Conservation (phyloP, 2,797 vertebrate genomes). For the Margarornis squamiger region DNA sequence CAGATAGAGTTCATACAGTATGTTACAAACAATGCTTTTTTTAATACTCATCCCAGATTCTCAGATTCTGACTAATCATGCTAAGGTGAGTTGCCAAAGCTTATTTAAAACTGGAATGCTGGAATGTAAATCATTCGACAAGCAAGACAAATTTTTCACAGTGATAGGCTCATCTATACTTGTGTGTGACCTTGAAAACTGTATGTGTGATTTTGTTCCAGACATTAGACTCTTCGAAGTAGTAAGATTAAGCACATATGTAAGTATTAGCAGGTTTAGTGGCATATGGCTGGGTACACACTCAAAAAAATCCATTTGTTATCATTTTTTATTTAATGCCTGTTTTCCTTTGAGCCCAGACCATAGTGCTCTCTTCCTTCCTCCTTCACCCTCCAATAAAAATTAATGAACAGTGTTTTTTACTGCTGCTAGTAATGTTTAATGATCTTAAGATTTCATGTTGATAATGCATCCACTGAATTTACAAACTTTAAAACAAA, state of each 20-base stretch:
- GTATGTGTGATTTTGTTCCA: neutral
- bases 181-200: conserved; percentile 3
- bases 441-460: neutral
- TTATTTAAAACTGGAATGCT: neutral
- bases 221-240: neutral
- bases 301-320: neutral
- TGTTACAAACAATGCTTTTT: neutral
- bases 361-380: neutral
- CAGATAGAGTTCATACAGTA: neutral
- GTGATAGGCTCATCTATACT: neutral
- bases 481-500: neutral
- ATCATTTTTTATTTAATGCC: neutral
- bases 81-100: neutral
- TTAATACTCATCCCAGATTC: neutral
- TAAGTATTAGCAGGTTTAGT: neutral
- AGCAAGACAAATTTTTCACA: neutral
- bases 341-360: neutral
- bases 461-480: neutral
- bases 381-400: neutral
- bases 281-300: neutral
- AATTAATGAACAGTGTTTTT: neutral
- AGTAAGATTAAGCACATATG: neutral
- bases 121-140: neutral
- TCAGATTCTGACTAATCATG: neutral
- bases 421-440: neutral